Evolutionary conservation across 2,888 invertebrate genomes (phyloP).

Genomic region (Temnothorax unifasciatus): DNA sequence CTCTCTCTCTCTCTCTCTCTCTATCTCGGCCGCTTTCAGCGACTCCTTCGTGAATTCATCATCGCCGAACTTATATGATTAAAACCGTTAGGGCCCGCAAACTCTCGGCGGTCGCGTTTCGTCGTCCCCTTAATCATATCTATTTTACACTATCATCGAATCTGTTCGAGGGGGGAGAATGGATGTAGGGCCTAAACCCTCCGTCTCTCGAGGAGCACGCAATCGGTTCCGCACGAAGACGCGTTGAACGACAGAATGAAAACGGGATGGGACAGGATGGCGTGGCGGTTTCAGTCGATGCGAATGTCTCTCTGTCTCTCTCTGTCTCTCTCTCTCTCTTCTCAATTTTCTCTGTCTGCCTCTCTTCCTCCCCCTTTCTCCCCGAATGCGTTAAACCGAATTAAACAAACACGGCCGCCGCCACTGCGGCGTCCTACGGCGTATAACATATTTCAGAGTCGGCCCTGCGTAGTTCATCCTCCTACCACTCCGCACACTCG

Average conservation of each 20-base stretch:
- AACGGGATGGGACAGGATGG: slow-evolving; percentile 30
- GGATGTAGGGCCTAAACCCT: slow-evolving; percentile 51
- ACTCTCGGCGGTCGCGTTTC: slow-evolving; percentile 29
- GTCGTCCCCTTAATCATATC: slow-evolving; percentile 53
- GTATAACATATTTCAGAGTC: slow-evolving; percentile 55
- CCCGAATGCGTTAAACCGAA: slow-evolving; percentile 73
- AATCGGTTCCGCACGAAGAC: slow-evolving; percentile 60
- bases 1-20: too few species aligned
- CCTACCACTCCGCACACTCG: slow-evolving; percentile 40
- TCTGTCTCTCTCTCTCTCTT: neutral
- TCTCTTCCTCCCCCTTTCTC: neutral
- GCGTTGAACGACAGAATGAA: slow-evolving; percentile 56
- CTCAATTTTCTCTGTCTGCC: neutral
- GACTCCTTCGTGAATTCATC: slow-evolving; percentile 33
- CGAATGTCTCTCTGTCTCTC: neutral
- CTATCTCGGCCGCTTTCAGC: neutral
- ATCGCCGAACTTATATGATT: slow-evolving; percentile 42
- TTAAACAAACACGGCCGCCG: slow-evolving; percentile 74
- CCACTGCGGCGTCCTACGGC: slow-evolving; percentile 48
- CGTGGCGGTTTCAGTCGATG: slow-evolving; percentile 56
- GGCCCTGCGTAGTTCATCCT: slow-evolving; percentile 51
- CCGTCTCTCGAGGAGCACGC: slow-evolving; percentile 54
- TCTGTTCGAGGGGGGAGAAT: slow-evolving; percentile 41
- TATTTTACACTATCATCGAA: slow-evolving; percentile 66
- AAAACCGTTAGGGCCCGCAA: slow-evolving; percentile 29